Evolutionary conservation across 2,888 invertebrate species (phyloP).

Genomic region (Cyrtodaria siliqua): DNA sequence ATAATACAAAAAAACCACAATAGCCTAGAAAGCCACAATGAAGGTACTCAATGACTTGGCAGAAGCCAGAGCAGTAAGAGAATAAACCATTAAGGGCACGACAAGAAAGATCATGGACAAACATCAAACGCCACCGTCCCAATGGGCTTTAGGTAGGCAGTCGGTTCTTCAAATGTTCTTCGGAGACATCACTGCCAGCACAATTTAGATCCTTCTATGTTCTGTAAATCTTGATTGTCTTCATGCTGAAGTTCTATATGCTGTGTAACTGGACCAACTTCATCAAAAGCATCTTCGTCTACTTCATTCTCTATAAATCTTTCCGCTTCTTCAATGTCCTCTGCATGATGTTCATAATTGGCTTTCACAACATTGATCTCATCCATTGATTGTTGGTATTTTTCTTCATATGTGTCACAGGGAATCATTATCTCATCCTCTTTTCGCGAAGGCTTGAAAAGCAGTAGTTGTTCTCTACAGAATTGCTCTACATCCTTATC

Average conservation of each 20-base stretch:
- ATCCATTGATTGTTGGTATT: slow-evolving; percentile 7
- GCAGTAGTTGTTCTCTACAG: slow-evolving; percentile 59
- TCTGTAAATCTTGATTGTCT: slow-evolving; percentile 5
- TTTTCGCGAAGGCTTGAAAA: slow-evolving; percentile 74
- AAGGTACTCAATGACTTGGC: no score
- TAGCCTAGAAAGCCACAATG: no score
- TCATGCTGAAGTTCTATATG: slow-evolving; percentile 8
- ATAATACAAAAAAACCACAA: no score
- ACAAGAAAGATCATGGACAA: no score
- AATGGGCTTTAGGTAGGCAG: no score
- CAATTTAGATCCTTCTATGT: not conserved
- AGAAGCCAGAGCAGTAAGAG: no score
- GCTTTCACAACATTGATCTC: slow-evolving; percentile 2
- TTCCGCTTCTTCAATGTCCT: slow-evolving; percentile 17
- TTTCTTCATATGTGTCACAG: slow-evolving; percentile 36
- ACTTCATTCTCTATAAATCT: not conserved
- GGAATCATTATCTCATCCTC: slow-evolving; percentile 42
- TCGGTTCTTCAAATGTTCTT: no score
- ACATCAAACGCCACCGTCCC: no score
- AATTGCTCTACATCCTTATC: slow-evolving; percentile 62
- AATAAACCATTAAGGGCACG: no score
- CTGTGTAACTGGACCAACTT: no score
- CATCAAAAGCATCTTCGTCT: no score
- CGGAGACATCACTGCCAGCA: no score
- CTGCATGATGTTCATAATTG: not conserved